Conservation (phyloP, 2,113 vertebrate species). For the Ifrita kowaldi region DNA sequence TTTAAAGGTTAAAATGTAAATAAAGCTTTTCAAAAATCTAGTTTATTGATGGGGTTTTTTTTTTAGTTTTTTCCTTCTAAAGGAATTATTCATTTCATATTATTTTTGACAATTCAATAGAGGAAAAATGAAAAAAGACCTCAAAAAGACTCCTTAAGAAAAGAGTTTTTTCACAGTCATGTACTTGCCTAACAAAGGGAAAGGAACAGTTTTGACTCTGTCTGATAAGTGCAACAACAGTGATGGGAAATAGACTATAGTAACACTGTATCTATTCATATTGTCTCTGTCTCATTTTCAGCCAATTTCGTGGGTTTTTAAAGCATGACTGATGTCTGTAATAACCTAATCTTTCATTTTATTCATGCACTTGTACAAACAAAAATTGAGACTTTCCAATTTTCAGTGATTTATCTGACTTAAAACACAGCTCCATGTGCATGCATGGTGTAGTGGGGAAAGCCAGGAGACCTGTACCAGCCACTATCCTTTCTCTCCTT, state of each 20-base stretch:
- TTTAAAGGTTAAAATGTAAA: background rate
- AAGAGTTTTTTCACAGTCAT: background rate
- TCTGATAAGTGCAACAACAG: background rate
- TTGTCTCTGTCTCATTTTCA: slow-evolving; percentile 18
- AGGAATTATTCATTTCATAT: background rate
- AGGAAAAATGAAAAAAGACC: background rate
- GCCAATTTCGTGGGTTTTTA: background rate
- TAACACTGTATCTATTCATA: background rate
- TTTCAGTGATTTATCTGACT: background rate
- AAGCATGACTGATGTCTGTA: background rate
- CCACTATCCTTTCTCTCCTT: background rate
- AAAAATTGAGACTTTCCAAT: background rate
- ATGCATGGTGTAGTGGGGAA: background rate
- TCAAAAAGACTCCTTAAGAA: background rate
- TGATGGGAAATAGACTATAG: background rate
- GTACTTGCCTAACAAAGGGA: background rate
- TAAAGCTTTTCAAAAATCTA: background rate
- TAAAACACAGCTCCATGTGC: background rate
- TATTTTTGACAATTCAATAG: background rate
- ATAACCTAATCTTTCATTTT: slow-evolving; percentile 21
- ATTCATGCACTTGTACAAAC: background rate
- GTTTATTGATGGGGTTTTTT: background rate
- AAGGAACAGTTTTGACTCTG: background rate
- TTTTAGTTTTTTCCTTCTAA: background rate
- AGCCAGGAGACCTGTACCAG: background rate